A percentile compares a stretch with the other conserved stretches of the same genome.
phyloP scores from a whole-genome alignment of 2,888 invertebrate species.

The Plagodis pulveraria region DNA sequence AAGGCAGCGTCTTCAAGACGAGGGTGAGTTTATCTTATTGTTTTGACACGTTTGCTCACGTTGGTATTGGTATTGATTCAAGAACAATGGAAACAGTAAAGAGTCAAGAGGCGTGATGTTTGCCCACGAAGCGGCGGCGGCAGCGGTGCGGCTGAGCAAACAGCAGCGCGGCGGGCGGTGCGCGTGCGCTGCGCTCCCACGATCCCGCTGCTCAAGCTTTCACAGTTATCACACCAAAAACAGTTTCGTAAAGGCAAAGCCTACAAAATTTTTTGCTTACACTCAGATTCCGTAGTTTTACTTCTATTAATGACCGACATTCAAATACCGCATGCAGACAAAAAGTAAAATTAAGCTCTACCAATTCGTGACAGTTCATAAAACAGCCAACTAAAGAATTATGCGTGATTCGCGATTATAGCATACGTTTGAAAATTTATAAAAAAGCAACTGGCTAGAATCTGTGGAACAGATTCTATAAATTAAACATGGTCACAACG shows the following conservation, averaged over 20 bases:
- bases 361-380: no score
- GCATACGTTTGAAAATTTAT: neutral
- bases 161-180: constrained; percentile 35
- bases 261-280: no score
- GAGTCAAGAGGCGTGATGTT: constrained; percentile 55
- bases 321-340: no score
- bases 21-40: constrained; percentile 9
- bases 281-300: neutral
- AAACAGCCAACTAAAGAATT: no score
- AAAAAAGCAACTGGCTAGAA: neutral
- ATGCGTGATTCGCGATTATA: neutral
- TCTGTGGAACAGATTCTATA: constrained; percentile 15
- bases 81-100: constrained; percentile 57
- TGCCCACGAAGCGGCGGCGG: constrained; percentile 51
- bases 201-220: constrained; percentile 48
- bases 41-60: constrained; percentile 18
- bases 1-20: constrained; percentile 6
- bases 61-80: constrained; percentile 24
- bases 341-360: no score
- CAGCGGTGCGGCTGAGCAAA: constrained; percentile 46
- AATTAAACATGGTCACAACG: constrained; percentile 38
- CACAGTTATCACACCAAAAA: constrained; percentile 56
- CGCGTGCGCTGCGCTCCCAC: constrained; percentile 50
- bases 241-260: no score
- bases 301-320: no score